These are phyloP conservation scores for Protobothrops flavoviridis DNA, from an alignment of 2,113 vertebrate genomes.

Conservation along the genomic window DNA sequence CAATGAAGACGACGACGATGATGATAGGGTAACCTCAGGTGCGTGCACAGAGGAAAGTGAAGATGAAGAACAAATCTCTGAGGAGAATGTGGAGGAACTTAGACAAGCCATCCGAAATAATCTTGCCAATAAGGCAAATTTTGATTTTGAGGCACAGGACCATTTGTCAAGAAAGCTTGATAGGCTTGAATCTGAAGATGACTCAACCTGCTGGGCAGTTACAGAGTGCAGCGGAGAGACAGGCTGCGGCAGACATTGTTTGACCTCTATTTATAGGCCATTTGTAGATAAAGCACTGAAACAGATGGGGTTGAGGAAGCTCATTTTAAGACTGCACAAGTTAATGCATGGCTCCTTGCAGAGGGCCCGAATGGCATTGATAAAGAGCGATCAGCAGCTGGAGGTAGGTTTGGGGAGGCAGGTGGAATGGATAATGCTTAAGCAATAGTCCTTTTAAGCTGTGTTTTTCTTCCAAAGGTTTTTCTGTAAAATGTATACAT, in stretches of 20 bases:
- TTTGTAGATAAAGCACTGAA: slow-evolving; percentile 99
- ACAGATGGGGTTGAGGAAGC: slow-evolving; percentile 96
- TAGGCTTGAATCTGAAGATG: slow-evolving; percentile 83
- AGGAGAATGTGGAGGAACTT: slow-evolving; percentile 44
- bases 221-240: slow-evolving; percentile 63
- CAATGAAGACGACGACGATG: slow-evolving; percentile 68
- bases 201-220: slow-evolving; percentile 72
- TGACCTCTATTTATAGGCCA: slow-evolving; percentile 94
- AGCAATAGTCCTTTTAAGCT: neutral
- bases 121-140: slow-evolving; percentile 61
- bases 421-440: neutral
- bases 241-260: slow-evolving; percentile 76
- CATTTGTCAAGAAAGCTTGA: slow-evolving; percentile 68
- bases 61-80: slow-evolving; percentile 68
- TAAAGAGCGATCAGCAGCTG: slow-evolving; percentile 76
- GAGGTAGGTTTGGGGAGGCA: slow-evolving; percentile 80
- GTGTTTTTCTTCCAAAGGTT: neutral
- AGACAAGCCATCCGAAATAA: slow-evolving; percentile 56
- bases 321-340: slow-evolving; percentile 96
- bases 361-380: slow-evolving; percentile 87
- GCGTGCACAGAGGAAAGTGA: slow-evolving; percentile 84
- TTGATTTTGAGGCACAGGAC: slow-evolving; percentile 67
- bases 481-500: neutral
- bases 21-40: slow-evolving; percentile 75
- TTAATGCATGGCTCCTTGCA: slow-evolving; percentile 97